These are phyloP conservation scores for Spheniscus humboldti DNA, from an alignment of 2,797 vertebrate genomes.

Conservation along the genomic window DNA sequence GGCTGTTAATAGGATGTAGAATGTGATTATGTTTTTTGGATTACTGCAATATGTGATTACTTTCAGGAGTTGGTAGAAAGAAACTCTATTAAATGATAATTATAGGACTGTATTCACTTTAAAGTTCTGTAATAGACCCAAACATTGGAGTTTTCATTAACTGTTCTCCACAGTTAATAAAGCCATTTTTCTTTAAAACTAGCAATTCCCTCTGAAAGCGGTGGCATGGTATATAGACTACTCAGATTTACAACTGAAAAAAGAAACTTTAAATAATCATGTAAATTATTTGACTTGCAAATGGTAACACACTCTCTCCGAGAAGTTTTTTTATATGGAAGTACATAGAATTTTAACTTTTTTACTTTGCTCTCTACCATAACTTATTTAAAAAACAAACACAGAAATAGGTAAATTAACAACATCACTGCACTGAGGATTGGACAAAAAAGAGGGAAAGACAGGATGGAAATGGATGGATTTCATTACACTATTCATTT, in stretches of 20 bases:
- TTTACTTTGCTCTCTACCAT: not conserved
- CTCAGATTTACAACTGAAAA: not conserved
- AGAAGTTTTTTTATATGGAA: not conserved
- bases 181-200: slow-evolving; percentile 68
- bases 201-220: slow-evolving; percentile 51
- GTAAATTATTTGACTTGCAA: not conserved
- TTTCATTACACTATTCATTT: not conserved
- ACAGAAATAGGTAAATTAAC: not conserved
- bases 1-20: slow-evolving; percentile 72
- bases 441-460: not conserved
- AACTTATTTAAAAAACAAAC: not conserved
- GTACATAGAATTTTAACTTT: not conserved
- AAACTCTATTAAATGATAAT: slow-evolving; percentile 76
- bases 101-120: slow-evolving; percentile 71
- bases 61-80: slow-evolving; percentile 70
- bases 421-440: not conserved
- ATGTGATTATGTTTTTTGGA: slow-evolving; percentile 68
- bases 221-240: not conserved
- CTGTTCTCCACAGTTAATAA: slow-evolving; percentile 71
- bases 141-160: slow-evolving; percentile 71
- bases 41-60: slow-evolving; percentile 78
- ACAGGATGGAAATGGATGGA: not conserved
- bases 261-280: not conserved
- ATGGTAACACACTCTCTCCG: not conserved
- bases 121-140: slow-evolving; percentile 70